phyloP scores from a whole-genome alignment of 1,140 invertebrate genomes.

The Lucilia cuprina region DNA sequence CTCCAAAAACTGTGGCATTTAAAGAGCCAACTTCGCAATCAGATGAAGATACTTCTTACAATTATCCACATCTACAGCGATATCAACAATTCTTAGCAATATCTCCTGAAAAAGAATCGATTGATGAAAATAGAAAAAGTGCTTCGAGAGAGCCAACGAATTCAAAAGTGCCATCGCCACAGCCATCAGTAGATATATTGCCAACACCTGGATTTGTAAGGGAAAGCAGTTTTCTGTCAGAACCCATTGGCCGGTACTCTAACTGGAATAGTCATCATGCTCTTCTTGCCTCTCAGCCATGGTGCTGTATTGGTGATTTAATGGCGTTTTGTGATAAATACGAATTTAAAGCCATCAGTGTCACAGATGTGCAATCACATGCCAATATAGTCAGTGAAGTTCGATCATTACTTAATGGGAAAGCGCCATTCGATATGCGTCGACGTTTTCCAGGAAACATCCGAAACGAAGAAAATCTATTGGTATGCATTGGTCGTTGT shows the following conservation, averaged over 20 bases:
- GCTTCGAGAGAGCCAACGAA: background rate
- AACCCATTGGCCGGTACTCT: slow-evolving; percentile 43
- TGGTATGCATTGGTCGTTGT: slow-evolving; percentile 57
- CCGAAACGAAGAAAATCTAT: slow-evolving; percentile 58
- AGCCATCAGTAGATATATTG: background rate
- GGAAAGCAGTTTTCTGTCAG: background rate
- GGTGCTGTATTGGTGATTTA: slow-evolving; percentile 58
- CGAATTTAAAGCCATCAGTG: slow-evolving; percentile 54
- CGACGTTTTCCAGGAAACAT: slow-evolving; percentile 58
- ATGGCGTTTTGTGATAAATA: slow-evolving; percentile 60
- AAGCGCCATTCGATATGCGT: slow-evolving; percentile 52
- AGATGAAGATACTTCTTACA: background rate
- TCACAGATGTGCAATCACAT: slow-evolving; percentile 48
- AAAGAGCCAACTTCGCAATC: background rate
- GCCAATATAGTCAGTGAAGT: slow-evolving; percentile 55
- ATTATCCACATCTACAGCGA: background rate
- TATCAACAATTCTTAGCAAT: background rate
- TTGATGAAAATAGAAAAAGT: background rate
- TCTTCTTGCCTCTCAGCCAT: slow-evolving; percentile 48
- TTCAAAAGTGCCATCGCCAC: background rate
- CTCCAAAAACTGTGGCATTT: background rate
- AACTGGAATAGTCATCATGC: slow-evolving; percentile 53
- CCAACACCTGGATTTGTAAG: background rate
- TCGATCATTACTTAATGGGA: slow-evolving; percentile 45
- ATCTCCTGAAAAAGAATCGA: background rate